Percentiles rank a stretch among this genome's conserved stretches.
Evolutionary conservation across 2,888 invertebrate genomes (phyloP).

Genomic region (Chrysina gloriosa): DNA sequence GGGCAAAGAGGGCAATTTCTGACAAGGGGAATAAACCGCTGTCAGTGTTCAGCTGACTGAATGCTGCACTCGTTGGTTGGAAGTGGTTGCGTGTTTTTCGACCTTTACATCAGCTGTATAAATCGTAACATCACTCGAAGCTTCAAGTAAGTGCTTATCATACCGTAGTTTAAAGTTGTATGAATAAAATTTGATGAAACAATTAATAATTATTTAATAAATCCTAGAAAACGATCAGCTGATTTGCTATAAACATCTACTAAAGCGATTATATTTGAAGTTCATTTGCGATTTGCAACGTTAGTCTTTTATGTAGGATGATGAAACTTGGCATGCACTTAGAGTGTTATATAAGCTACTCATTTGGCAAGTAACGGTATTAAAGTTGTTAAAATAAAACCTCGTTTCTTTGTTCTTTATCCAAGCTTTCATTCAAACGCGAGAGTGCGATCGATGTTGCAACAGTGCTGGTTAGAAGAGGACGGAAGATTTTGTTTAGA

Average conservation of each 20-base stretch:
- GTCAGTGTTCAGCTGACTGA: conserved; percentile 56
- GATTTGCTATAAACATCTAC: conserved; percentile 33
- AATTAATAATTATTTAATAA: conserved; percentile 16
- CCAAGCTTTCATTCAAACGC: conserved; percentile 52
- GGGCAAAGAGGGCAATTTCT: conserved; percentile 13
- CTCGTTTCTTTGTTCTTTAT: conserved; percentile 53
- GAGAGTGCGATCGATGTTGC: conserved; percentile 60
- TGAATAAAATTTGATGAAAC: neutral
- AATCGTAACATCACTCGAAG: conserved; percentile 38
- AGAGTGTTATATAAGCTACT: neutral
- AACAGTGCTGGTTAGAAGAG: conserved; percentile 54
- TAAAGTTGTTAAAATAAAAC: conserved; percentile 22
- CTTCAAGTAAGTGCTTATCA: conserved; percentile 36
- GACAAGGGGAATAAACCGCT: conserved; percentile 42
- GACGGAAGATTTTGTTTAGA: conserved; percentile 46
- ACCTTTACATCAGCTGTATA: conserved; percentile 45
- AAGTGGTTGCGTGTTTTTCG: conserved; percentile 51
- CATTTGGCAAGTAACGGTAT: neutral
- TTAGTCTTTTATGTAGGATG: neutral
- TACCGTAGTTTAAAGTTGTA: neutral
- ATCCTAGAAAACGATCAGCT: conserved; percentile 44
- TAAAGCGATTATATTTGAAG: neutral
- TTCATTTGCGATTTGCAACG: neutral
- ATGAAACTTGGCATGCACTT: neutral
- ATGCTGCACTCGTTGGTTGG: conserved; percentile 51